Evolutionary conservation across 2,888 invertebrate species (phyloP).

Genomic region (Allolobophora icterica): DNA sequence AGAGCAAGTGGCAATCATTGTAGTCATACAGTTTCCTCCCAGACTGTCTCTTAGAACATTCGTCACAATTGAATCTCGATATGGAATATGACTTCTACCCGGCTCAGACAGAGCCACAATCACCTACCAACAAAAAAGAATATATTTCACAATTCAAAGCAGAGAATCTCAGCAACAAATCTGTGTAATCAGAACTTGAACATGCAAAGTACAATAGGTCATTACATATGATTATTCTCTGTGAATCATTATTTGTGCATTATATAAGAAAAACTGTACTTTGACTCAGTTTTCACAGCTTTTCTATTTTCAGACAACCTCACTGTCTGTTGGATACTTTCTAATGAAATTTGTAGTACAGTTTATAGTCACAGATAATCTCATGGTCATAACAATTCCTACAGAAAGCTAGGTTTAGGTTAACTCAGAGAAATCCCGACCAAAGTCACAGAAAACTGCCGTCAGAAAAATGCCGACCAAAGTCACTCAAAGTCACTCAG

Average conservation of each 20-base stretch:
- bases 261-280: no score
- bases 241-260: not conserved
- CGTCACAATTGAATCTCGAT: conserved; percentile 66
- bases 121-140: conserved; percentile 52
- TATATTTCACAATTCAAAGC: not conserved
- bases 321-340: no score
- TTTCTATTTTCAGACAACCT: no score
- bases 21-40: conserved; percentile 67
- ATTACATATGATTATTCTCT: not conserved
- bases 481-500: no score
- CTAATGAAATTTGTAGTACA: no score
- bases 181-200: not conserved
- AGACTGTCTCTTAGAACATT: conserved; percentile 65
- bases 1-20: conserved; percentile 66
- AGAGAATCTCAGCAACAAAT: not conserved
- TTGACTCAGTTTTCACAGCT: no score
- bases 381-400: not conserved
- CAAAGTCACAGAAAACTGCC: no score
- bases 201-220: not conserved
- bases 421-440: not conserved
- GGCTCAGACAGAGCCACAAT: conserved; percentile 64
- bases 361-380: no score
- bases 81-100: conserved; percentile 63
- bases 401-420: not conserved
- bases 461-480: not conserved